phyloP scores from a whole-genome alignment of 2,113 vertebrate genomes.

The Epinephelus cyanopodus region DNA sequence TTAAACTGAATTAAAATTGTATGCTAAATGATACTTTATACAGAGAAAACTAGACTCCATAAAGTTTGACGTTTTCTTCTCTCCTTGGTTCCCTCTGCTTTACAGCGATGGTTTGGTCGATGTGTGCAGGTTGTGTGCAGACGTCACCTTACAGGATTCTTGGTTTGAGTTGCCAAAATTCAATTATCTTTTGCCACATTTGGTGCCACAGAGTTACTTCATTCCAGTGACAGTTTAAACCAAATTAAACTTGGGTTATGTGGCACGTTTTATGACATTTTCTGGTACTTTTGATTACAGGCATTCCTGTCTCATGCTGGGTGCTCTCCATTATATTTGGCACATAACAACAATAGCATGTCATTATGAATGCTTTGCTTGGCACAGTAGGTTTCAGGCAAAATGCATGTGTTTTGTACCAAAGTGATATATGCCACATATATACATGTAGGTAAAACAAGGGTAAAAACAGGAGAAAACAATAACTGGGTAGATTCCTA shows the following conservation, averaged over 20 bases:
- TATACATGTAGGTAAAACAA: too few relatives aligned
- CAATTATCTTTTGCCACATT: not conserved
- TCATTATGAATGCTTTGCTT: not conserved
- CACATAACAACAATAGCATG: not conserved
- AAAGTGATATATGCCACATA: not conserved
- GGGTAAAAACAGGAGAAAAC: not conserved
- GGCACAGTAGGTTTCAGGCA: not conserved
- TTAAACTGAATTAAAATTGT: too few relatives aligned
- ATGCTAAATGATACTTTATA: not conserved
- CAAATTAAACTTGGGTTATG: slow-evolving; percentile 5
- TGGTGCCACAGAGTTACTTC: not conserved
- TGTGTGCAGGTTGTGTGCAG: slow-evolving; percentile 4
- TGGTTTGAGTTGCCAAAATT: slow-evolving; percentile 21
- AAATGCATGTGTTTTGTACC: not conserved
- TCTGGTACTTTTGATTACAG: slow-evolving; percentile 1
- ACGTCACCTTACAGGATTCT: not conserved
- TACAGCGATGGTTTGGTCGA: slow-evolving; percentile 23
- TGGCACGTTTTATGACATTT: slow-evolving; percentile 16
- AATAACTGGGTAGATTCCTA: not conserved
- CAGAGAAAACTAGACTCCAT: not conserved
- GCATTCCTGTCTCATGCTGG: not conserved
- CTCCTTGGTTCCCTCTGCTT: not conserved
- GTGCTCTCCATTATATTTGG: not conserved
- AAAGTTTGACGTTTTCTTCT: not conserved
- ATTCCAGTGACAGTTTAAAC: not conserved